These are phyloP conservation scores for Corapipo altera DNA, from an alignment of 2,113 vertebrate species.

Conservation along the genomic window DNA sequence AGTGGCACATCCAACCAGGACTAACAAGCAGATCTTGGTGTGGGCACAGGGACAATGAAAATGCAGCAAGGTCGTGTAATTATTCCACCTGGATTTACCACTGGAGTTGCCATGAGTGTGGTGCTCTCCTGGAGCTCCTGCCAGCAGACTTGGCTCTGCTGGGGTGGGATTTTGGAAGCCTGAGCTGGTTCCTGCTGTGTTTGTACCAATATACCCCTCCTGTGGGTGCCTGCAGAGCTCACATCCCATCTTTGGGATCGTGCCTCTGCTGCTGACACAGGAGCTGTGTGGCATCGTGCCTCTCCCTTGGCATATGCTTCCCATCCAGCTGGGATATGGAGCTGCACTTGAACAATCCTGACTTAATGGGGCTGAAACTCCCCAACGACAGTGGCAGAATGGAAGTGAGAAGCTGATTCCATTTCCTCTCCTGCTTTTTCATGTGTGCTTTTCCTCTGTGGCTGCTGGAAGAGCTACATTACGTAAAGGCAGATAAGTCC, in stretches of 20 bases:
- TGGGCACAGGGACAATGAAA: fast-evolving
- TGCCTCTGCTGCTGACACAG: not conserved
- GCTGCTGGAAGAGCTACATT: not conserved
- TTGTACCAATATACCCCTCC: not conserved
- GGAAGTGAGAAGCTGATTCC: not conserved
- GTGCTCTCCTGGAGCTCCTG: not conserved
- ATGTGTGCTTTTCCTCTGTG: not conserved
- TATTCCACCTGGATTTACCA: not conserved
- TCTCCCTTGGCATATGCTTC: not conserved
- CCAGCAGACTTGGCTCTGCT: not conserved
- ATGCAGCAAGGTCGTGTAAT: not conserved
- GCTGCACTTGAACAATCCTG: not conserved
- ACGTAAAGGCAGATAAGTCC: not conserved
- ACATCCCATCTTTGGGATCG: not conserved
- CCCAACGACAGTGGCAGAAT: not conserved
- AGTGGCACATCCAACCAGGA: not conserved
- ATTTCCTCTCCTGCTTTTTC: not conserved
- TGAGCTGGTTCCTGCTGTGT: not conserved
- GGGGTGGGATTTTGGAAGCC: not conserved
- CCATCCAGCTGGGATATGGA: not conserved
- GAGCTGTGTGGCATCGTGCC: not conserved
- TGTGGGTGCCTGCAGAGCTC: fast-evolving
- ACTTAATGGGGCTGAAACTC: conserved; percentile 3
- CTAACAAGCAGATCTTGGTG: not conserved
- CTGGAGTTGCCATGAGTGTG: fast-evolving